Base-by-base conservation (phyloP, 1,140 invertebrate genomes). In the Chlorops oryzae region DNA sequence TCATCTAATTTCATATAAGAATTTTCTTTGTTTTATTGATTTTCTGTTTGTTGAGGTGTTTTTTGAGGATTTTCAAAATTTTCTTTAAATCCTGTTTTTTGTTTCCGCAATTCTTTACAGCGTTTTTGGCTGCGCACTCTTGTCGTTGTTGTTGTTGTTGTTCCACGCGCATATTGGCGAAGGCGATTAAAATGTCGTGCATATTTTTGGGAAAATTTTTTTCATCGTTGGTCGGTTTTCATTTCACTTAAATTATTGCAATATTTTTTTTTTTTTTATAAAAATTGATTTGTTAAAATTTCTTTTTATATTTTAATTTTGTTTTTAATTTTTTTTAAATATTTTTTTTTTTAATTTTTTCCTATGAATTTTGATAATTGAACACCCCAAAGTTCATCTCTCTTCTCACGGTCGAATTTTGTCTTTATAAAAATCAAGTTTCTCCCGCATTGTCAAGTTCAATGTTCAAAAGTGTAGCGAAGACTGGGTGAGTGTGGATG, bases 151-250 rank as follows among this genome's bases (percentile, higher is more conserved):
- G n/a, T n/a, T n/a, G n/a, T n/a, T n/a, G n/a, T 41, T 21, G 49
- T 32, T 69, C 62, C 63, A 64, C 65, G 25, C 61, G 65, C 65
- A 69, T 69, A 61, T 67, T 68, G 53, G 57, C 63, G 52, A 68
- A 68, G 25, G 62, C 67, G 62, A 61, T 63, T 38, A 68, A 46
- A 42, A 69, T 59, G 43, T 68, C 59, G 44, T 64, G 62, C 63
- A 65, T 50, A 41, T 45, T 27, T 28, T 49, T 41, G 9, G 28
- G 28, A 15, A 32, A 32, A 9, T 32, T 32, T 32, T 32, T 32
- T 32, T 32, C 28, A 32, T 32, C 15, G n/a, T n/a, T n/a, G n/a
- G n/a, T n/a, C n/a, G n/a, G n/a, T n/a, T n/a, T n/a, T n/a, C n/a
- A n/a, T n/a, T n/a, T n/a, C n/a, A n/a, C n/a, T n/a, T n/a, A n/a